Conservation (phyloP, 2,888 invertebrate genomes). For the Tenthredo notha region DNA sequence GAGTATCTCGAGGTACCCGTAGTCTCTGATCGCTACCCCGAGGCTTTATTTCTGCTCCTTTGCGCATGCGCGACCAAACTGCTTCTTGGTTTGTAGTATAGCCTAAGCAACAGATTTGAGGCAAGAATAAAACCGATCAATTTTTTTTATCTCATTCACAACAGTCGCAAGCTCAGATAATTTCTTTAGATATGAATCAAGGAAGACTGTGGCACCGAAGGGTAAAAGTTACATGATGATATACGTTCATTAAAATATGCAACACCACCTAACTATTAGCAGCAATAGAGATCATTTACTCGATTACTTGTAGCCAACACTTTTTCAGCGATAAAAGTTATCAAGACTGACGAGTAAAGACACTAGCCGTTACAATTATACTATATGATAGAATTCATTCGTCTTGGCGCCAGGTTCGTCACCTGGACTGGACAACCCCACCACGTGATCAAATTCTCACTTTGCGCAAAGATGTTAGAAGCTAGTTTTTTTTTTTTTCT, state of each 20-base stretch:
- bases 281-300: neutral
- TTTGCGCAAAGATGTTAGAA: neutral
- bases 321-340: neutral
- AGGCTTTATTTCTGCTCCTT: slow-evolving; percentile 64
- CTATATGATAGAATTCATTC: neutral
- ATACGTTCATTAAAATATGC: neutral
- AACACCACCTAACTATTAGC: neutral
- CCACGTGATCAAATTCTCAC: neutral
- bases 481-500: neutral
- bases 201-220: neutral
- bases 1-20: slow-evolving; percentile 58
- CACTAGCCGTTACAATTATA: neutral
- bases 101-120: slow-evolving; percentile 50
- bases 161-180: neutral
- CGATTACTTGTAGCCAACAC: neutral
- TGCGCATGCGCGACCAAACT: slow-evolving; percentile 54
- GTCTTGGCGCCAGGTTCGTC: neutral
- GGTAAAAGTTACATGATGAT: neutral
- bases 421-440: neutral
- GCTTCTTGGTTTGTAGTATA: slow-evolving; percentile 41
- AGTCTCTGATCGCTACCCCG: slow-evolving; percentile 72
- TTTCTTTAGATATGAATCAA: neutral
- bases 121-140: neutral
- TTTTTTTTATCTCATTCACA: neutral
- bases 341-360: neutral